Percentiles rank a stretch among this genome's conserved stretches.
Evolutionary conservation across 2,888 invertebrate species (phyloP).

Genomic region (Stenchaetothrips biformis): DNA sequence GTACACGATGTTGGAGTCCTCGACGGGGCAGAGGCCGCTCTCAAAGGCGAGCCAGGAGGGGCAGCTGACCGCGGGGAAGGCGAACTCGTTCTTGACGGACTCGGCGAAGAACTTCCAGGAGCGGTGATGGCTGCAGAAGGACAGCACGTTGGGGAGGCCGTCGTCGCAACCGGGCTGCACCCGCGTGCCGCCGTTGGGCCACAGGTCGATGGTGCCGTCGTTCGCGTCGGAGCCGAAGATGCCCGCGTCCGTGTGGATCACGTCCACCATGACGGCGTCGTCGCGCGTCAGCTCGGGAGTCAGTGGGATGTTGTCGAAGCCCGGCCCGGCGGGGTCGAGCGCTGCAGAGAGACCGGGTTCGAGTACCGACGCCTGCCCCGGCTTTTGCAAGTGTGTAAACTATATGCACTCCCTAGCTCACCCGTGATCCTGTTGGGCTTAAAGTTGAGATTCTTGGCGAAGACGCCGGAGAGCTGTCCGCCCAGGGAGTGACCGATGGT

Average conservation of each 20-base stretch:
- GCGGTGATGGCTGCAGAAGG: constrained; percentile 29
- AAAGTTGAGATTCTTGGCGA: not conserved
- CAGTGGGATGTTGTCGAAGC: not conserved
- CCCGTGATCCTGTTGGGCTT: not conserved
- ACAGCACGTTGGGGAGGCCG: not conserved
- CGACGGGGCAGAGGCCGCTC: not conserved
- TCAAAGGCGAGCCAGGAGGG: constrained; percentile 9
- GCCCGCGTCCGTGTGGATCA: constrained; percentile 6
- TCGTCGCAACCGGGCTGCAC: not conserved
- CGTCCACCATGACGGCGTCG: not conserved
- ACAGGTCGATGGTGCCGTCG: not conserved
- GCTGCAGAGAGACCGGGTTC: not conserved
- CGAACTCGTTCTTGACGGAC: constrained; percentile 25
- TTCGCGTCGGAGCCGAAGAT: not conserved
- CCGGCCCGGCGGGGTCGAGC: not conserved
- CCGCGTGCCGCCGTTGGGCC: not conserved
- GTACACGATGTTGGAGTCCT: constrained; percentile 13
- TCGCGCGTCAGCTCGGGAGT: not conserved
- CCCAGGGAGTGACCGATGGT: not conserved
- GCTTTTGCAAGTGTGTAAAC: too few species aligned
- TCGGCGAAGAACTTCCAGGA: constrained; percentile 28
- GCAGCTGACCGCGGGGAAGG: constrained; percentile 26
- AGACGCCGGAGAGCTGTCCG: not conserved
- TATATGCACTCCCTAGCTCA: too few species aligned
- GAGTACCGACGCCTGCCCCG: too few species aligned